phyloP scores from a whole-genome alignment of 2,888 invertebrate species.

The Euplagia quadripunctaria region DNA sequence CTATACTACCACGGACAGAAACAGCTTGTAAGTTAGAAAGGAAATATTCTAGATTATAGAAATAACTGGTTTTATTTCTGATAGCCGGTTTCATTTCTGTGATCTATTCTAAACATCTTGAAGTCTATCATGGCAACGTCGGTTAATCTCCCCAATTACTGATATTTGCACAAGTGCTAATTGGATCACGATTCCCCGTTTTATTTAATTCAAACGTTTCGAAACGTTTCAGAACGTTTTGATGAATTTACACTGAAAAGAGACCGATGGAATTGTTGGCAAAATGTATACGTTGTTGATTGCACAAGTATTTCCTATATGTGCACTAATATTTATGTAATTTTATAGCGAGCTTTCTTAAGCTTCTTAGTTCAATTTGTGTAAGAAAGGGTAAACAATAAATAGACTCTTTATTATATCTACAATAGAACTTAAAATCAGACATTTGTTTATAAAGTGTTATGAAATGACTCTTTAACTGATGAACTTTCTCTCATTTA shows the following conservation, averaged over 20 bases:
- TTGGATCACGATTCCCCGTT: constrained; percentile 66
- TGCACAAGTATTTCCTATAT: neutral
- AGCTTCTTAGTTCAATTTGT: no score
- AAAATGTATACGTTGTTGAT: neutral
- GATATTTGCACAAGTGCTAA: constrained; percentile 76
- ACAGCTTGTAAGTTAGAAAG: neutral
- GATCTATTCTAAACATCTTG: constrained; percentile 5
- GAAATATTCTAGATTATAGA: neutral
- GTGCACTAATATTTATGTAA: neutral
- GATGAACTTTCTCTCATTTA: no score
- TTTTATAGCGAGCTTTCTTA: neutral
- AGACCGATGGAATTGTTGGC: constrained; percentile 1
- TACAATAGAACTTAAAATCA: no score
- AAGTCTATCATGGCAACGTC: constrained; percentile 42
- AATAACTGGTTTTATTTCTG: no score
- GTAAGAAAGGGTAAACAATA: no score
- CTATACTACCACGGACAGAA: no score
- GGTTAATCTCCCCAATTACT: constrained; percentile 76
- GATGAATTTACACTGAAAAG: constrained; percentile 28
- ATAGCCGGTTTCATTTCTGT: no score
- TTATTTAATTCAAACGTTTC: constrained; percentile 54
- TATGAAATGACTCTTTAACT: no score
- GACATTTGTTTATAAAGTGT: no score
- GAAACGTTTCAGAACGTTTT: constrained; percentile 35
- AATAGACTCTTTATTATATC: no score